A percentile compares a stretch with the other conserved stretches of the same genome.
Conservation (phyloP, 2,888 invertebrate genomes). For the Synanthedon formicaeformis region DNA sequence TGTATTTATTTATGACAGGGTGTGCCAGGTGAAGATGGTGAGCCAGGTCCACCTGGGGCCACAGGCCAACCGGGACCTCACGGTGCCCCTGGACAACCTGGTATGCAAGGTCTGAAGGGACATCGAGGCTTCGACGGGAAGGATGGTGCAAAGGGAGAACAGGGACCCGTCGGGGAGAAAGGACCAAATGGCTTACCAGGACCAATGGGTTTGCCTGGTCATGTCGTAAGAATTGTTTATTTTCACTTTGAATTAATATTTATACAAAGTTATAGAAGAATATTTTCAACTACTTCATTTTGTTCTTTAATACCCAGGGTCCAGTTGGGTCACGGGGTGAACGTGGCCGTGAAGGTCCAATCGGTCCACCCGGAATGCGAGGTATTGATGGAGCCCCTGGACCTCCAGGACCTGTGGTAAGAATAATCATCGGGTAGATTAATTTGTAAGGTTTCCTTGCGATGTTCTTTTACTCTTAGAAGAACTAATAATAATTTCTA, state of each 20-base stretch:
- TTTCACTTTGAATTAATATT: neutral
- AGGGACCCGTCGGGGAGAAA: conserved; percentile 81
- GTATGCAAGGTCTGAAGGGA: conserved; percentile 85
- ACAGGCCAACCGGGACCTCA: conserved; percentile 79
- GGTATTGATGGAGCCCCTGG: conserved; percentile 85
- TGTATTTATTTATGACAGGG: conserved; percentile 63
- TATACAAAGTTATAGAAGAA: neutral
- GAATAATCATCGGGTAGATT: conserved; percentile 12
- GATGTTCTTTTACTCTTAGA: neutral
- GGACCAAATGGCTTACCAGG: conserved; percentile 77
- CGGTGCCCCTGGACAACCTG: conserved; percentile 80
- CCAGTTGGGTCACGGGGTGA: conserved; percentile 85
- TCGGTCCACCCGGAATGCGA: conserved; percentile 81
- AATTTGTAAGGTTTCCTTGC: neutral
- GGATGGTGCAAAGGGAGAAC: conserved; percentile 86
- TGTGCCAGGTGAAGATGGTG: conserved; percentile 83
- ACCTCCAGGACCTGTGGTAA: conserved; percentile 79
- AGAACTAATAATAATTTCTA: neutral
- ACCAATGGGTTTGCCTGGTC: conserved; percentile 78
- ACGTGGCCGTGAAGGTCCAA: conserved; percentile 84
- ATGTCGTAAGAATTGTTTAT: conserved; percentile 55
- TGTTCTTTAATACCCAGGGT: conserved; percentile 66
- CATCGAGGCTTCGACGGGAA: conserved; percentile 84
- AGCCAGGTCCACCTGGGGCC: conserved; percentile 78
- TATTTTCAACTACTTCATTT: neutral